phyloP scores from a whole-genome alignment of 2,888 invertebrate species.

The Urechis unicinctus region DNA sequence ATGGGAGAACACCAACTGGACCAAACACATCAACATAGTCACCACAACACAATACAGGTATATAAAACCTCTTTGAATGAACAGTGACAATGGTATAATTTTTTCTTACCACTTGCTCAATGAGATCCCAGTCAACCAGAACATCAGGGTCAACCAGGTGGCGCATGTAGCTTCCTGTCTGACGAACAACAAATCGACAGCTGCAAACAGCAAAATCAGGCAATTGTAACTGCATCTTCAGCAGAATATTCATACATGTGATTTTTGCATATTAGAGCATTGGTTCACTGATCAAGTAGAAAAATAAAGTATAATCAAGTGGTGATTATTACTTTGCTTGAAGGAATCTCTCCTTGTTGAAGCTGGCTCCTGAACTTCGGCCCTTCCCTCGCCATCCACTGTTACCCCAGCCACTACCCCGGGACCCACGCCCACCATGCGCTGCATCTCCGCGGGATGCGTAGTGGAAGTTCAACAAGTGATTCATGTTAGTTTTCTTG shows the following conservation, averaged over 20 bases:
- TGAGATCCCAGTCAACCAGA: slow-evolving; percentile 82
- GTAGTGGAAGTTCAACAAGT: background rate
- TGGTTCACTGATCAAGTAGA: background rate
- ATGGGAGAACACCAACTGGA: slow-evolving; percentile 38
- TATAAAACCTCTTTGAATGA: too few species aligned
- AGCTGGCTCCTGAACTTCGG: slow-evolving; percentile 53
- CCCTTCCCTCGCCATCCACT: background rate
- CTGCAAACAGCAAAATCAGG: slow-evolving; percentile 46
- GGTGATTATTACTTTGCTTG: slow-evolving; percentile 76
- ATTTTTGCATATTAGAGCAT: background rate
- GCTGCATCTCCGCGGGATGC: background rate
- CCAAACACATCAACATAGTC: too few species aligned
- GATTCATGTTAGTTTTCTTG: background rate
- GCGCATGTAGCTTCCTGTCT: slow-evolving; percentile 70
- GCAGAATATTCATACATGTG: background rate
- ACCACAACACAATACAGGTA: too few species aligned
- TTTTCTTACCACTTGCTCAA: slow-evolving; percentile 87
- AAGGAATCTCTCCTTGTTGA: slow-evolving; percentile 87
- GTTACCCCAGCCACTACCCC: background rate
- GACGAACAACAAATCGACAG: slow-evolving; percentile 90
- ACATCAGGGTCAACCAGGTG: slow-evolving; percentile 79
- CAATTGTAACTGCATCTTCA: background rate
- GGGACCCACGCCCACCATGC: background rate
- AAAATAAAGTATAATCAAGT: background rate
- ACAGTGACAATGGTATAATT: too few species aligned